Evolutionary conservation across 2,113 vertebrate genomes (phyloP).

Genomic region (Petrocephalus microphthalmus): DNA sequence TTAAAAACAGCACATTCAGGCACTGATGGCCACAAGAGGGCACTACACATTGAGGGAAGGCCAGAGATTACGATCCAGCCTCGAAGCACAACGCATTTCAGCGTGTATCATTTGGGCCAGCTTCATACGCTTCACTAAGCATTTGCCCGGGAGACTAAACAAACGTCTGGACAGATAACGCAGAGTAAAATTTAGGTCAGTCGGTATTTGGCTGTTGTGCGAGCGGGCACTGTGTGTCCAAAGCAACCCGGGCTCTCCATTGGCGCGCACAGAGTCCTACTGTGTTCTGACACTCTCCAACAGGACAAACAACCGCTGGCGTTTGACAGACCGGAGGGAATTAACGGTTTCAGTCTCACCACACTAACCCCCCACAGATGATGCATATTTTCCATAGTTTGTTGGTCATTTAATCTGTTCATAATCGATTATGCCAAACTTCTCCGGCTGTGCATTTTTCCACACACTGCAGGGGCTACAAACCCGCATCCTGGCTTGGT

Average conservation of each 20-base stretch:
- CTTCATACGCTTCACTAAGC: conserved; percentile 66
- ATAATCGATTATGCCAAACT: not conserved
- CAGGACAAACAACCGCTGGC: not conserved
- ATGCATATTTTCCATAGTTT: not conserved
- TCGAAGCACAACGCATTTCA: conserved; percentile 55
- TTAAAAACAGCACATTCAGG: not conserved
- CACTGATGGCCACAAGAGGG: conserved; percentile 61
- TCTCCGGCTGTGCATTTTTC: not conserved
- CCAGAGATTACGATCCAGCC: conserved; percentile 26
- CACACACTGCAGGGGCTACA: not conserved
- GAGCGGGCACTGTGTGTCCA: conserved; percentile 44
- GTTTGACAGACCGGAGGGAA: not conserved
- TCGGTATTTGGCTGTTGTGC: conserved; percentile 52
- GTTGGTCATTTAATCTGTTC: not conserved
- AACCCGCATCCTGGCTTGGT: not conserved
- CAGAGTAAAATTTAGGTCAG: conserved; percentile 67
- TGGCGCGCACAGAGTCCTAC: conserved; percentile 32
- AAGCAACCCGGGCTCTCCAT: conserved; percentile 48
- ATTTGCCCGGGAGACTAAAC: conserved; percentile 73
- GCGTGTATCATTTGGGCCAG: conserved; percentile 49
- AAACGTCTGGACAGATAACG: conserved; percentile 69
- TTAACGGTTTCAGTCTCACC: not conserved
- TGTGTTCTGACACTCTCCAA: conserved; percentile 11
- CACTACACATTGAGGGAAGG: conserved; percentile 54
- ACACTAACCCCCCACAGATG: not conserved